Evolutionary conservation across 2,888 invertebrate species (phyloP).

Genomic region (Syritta pipiens): DNA sequence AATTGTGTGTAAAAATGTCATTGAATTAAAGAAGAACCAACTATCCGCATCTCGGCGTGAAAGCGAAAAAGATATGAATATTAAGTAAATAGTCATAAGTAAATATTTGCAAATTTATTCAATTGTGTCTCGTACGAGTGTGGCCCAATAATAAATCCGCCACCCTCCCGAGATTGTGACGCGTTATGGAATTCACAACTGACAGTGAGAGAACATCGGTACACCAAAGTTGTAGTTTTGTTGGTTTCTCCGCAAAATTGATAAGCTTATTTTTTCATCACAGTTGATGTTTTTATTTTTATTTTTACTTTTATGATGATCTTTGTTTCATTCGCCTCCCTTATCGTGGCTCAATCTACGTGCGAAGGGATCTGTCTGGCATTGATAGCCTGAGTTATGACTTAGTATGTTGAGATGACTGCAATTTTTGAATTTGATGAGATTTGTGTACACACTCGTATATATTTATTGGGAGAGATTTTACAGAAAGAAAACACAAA

Average conservation of each 20-base stretch:
- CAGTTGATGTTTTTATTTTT: slow-evolving; percentile 3
- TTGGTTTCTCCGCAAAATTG: slow-evolving; percentile 4
- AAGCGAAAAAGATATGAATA: slow-evolving; percentile 35
- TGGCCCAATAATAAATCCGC: slow-evolving; percentile 7
- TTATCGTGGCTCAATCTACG: neutral
- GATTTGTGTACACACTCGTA: too few species aligned
- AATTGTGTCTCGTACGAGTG: slow-evolving; percentile 46
- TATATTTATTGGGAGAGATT: too few species aligned
- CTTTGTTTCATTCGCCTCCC: slow-evolving; percentile 6
- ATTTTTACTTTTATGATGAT: slow-evolving; percentile 3
- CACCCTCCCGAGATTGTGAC: neutral
- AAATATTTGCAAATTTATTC: slow-evolving; percentile 63
- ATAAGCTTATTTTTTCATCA: slow-evolving; percentile 26
- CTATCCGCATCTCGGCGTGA: slow-evolving; percentile 4
- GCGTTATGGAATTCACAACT: neutral
- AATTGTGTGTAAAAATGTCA: slow-evolving; percentile 59
- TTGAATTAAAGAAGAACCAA: slow-evolving; percentile 45
- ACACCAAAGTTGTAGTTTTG: slow-evolving; percentile 11
- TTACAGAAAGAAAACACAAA: too few species aligned
- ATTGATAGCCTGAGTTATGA: neutral
- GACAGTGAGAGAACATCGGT: slow-evolving; percentile 1
- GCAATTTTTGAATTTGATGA: slow-evolving; percentile 6
- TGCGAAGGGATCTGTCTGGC: neutral
- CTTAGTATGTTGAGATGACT: neutral
- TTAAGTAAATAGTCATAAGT: slow-evolving; percentile 49